A percentile compares a stretch with the other conserved stretches of the same genome.
These are phyloP conservation scores for Scleropages formosus DNA, from an alignment of 2,797 vertebrate species.

Conservation along the genomic window DNA sequence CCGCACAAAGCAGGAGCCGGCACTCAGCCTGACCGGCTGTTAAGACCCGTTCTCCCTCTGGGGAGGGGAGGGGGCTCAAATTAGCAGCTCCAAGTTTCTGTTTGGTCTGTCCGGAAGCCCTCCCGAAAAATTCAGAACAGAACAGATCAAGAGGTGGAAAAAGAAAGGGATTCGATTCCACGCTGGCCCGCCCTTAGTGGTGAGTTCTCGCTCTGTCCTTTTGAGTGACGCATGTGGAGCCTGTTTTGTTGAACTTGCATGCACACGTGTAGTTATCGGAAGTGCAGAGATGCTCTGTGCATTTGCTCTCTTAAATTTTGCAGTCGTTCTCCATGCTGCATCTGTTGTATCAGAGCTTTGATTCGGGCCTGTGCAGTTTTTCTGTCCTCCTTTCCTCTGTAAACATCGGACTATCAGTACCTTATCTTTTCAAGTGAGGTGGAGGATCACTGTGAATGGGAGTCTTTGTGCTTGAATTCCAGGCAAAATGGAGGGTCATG, in stretches of 20 bases:
- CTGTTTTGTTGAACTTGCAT: neutral
- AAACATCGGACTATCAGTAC: conserved; percentile 44
- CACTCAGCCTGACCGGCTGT: conserved; percentile 74
- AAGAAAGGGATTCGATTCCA: conserved; percentile 66
- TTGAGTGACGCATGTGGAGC: too few species aligned
- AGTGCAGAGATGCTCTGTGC: neutral
- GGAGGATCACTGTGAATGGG: conserved; percentile 65
- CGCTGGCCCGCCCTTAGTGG: conserved; percentile 70
- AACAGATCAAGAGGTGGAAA: conserved; percentile 72
- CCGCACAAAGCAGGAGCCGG: conserved; percentile 75
- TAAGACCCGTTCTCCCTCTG: conserved; percentile 62
- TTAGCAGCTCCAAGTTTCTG: conserved; percentile 69
- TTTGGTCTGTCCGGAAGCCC: conserved; percentile 64
- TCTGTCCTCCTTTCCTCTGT: neutral
- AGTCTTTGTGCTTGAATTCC: conserved; percentile 79
- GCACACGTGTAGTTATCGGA: conserved; percentile 7
- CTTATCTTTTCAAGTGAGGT: conserved; percentile 62
- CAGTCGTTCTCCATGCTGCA: conserved; percentile 6
- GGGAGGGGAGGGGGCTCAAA: conserved; percentile 63
- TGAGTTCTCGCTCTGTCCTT: conserved; percentile 63
- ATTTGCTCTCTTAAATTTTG: neutral
- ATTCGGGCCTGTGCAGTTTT: neutral
- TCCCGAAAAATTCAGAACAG: conserved; percentile 70
- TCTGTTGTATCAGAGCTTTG: neutral
- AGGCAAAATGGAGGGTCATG: conserved; percentile 74